phyloP scores from a whole-genome alignment of 2,888 invertebrate species.

The Bhutanitis thaidina region DNA sequence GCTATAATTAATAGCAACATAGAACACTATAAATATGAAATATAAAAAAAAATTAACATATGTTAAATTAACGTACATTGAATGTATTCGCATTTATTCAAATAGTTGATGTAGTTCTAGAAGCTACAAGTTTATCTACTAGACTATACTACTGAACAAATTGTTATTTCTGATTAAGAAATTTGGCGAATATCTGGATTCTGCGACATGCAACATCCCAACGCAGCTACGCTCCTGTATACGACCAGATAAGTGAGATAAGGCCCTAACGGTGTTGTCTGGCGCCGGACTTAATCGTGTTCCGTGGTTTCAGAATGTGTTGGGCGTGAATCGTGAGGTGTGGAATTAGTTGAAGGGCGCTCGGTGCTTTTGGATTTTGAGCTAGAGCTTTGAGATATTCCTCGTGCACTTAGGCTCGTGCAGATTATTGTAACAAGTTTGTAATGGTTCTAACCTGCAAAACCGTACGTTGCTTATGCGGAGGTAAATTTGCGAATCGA shows the following conservation, averaged over 20 bases:
- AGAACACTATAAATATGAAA: too few species aligned
- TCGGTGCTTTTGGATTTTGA: slow-evolving; percentile 4
- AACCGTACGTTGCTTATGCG: too few species aligned
- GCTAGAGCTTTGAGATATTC: neutral
- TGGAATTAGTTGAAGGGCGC: slow-evolving; percentile 14
- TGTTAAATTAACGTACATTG: too few species aligned
- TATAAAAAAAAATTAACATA: too few species aligned
- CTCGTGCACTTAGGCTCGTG: slow-evolving; percentile 8
- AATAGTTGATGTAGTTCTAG: too few species aligned
- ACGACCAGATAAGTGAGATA: slow-evolving; percentile 2
- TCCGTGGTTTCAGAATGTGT: slow-evolving; percentile 31
- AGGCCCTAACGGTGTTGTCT: slow-evolving; percentile 17
- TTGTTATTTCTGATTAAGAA: too few species aligned
- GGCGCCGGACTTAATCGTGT: slow-evolving; percentile 28
- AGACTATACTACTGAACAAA: too few species aligned
- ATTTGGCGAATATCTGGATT: too few species aligned
- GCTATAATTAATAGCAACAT: neutral
- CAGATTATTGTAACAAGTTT: slow-evolving; percentile 1
- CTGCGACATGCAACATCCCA: neutral
- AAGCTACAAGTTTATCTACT: too few species aligned
- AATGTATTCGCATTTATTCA: too few species aligned
- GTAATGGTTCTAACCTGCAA: too few species aligned
- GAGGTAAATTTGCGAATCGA: too few species aligned
- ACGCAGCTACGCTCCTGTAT: neutral
- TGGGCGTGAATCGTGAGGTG: slow-evolving; percentile 16